phyloP scores from a whole-genome alignment of 2,888 invertebrate species.

The Campoplex nolae region DNA sequence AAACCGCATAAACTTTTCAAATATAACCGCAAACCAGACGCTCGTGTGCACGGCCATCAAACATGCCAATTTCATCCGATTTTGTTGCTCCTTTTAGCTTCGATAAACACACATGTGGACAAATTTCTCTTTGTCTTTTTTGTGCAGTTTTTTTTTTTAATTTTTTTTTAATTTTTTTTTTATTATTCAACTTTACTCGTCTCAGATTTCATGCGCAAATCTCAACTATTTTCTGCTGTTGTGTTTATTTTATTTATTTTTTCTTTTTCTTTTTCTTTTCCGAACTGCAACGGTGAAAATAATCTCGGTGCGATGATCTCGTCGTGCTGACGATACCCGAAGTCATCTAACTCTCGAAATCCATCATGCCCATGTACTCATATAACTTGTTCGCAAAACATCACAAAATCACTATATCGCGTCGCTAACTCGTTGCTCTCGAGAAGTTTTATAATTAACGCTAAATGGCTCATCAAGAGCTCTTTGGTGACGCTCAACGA shows the following conservation, averaged over 20 bases:
- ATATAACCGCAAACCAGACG: constrained; percentile 21
- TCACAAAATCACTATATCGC: constrained; percentile 38
- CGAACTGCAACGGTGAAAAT: constrained; percentile 30
- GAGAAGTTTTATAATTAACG: constrained; percentile 57
- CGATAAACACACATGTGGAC: constrained; percentile 23
- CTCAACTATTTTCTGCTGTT: not conserved
- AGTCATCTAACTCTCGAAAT: constrained; percentile 11
- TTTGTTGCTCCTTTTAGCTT: constrained; percentile 18
- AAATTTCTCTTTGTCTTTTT: constrained; percentile 37
- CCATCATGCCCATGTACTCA: not conserved
- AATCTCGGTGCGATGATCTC: constrained; percentile 11
- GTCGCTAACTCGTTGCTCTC: constrained; percentile 33
- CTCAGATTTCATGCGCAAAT: constrained; percentile 25
- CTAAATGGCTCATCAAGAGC: constrained; percentile 61
- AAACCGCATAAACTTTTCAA: constrained; percentile 22
- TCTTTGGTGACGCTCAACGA: constrained; percentile 51
- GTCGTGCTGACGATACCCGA: constrained; percentile 16
- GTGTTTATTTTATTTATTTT: too few species aligned
- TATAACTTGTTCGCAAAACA: constrained; percentile 31
- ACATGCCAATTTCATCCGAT: not conserved
- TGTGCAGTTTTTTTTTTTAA: not conserved
- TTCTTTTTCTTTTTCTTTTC: not conserved
- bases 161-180: not conserved
- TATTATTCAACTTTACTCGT: not conserved
- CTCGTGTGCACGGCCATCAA: constrained; percentile 37